Percentiles rank a stretch among this genome's conserved stretches.
These are phyloP conservation scores for Notarius quadriscutis DNA, from an alignment of 2,113 vertebrate species.

Conservation along the genomic window DNA sequence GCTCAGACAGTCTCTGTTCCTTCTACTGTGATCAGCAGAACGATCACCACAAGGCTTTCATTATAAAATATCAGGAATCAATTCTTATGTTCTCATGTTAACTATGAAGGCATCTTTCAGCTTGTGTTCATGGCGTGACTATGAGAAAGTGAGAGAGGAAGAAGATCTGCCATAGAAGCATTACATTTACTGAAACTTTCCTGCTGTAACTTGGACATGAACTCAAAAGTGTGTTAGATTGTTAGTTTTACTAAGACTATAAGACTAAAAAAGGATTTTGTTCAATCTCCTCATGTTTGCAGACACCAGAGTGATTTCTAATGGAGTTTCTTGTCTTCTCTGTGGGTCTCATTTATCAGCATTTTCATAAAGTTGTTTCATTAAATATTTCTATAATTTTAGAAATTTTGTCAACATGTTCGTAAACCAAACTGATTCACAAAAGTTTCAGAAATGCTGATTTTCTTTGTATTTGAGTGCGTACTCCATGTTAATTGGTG, in stretches of 20 bases:
- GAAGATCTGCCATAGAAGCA: background rate
- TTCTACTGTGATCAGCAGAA: background rate
- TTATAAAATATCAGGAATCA: constrained; percentile 23
- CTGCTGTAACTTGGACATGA: background rate
- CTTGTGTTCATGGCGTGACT: no score
- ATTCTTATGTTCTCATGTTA: background rate
- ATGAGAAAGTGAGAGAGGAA: background rate
- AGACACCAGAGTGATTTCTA: background rate
- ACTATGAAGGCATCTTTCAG: background rate
- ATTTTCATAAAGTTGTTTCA: background rate
- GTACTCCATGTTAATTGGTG: background rate
- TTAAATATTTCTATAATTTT: background rate
- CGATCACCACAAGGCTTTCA: constrained; percentile 17
- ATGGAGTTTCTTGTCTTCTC: background rate
- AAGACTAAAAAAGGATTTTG: background rate
- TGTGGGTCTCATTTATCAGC: background rate
- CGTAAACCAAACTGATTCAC: background rate
- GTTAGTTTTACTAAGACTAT: background rate
- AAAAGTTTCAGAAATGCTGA: background rate
- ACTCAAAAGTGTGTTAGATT: background rate
- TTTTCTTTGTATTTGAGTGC: background rate
- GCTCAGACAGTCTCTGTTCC: constrained; percentile 24
- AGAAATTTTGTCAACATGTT: background rate
- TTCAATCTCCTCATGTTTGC: background rate
- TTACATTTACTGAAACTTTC: background rate